Evolutionary conservation across 2,113 vertebrate species (phyloP).

Genomic region (Struthidea cinerea): DNA sequence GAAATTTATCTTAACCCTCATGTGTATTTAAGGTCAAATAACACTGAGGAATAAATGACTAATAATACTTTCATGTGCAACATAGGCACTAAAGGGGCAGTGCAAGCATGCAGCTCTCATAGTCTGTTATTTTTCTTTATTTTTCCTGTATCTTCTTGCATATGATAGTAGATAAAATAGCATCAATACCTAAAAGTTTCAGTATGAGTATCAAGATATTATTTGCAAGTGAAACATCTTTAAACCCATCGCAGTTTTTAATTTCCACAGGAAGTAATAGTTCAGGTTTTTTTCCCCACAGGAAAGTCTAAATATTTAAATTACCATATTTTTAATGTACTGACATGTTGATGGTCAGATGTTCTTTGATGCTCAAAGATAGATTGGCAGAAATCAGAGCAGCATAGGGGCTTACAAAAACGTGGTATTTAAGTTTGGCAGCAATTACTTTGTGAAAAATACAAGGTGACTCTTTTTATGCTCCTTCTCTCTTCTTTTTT

Average conservation of each 20-base stretch:
- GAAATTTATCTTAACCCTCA: not conserved
- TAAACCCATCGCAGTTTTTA: slow-evolving; percentile 57
- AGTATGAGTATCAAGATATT: slow-evolving; percentile 51
- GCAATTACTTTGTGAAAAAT: slow-evolving; percentile 61
- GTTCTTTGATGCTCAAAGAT: slow-evolving; percentile 62
- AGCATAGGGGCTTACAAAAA: slow-evolving; percentile 56
- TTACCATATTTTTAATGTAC: slow-evolving; percentile 66
- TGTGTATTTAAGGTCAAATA: not conserved
- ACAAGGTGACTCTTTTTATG: slow-evolving; percentile 65
- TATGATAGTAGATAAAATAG: slow-evolving; percentile 36
- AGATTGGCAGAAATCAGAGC: slow-evolving; percentile 68
- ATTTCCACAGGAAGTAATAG: slow-evolving; percentile 64
- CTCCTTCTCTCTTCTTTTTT: not conserved
- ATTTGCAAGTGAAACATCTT: slow-evolving; percentile 60
- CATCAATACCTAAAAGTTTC: slow-evolving; percentile 13
- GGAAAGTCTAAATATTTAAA: slow-evolving; percentile 67
- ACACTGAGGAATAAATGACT: not conserved
- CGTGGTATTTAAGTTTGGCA: slow-evolving; percentile 64
- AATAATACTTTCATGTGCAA: not conserved
- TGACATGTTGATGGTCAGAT: slow-evolving; percentile 72
- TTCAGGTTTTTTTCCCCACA: not conserved
- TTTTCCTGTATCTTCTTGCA: not conserved
- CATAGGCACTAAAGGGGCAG: not conserved
- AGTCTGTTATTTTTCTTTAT: slow-evolving; percentile 17
- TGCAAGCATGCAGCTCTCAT: not conserved